phyloP scores from a whole-genome alignment of 2,113 vertebrate genomes.

The Hydropotes inermis region DNA sequence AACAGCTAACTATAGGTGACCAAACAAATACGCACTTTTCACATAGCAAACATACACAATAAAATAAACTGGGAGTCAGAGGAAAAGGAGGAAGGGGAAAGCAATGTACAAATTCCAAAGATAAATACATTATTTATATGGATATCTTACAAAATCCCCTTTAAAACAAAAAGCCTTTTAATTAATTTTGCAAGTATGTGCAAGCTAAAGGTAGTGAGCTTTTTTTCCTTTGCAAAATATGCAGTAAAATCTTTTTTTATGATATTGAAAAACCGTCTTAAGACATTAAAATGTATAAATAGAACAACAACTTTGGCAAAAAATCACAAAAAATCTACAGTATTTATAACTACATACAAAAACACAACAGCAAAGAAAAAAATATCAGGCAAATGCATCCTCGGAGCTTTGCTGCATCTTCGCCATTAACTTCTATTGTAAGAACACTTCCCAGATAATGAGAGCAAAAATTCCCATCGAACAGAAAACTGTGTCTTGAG shows the following conservation, averaged over 20 bases:
- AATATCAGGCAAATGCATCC: slow-evolving; percentile 86
- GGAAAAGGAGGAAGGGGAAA: slow-evolving; percentile 75
- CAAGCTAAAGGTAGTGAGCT: slow-evolving; percentile 91
- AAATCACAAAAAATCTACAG: slow-evolving; percentile 90
- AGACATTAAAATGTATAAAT: slow-evolving; percentile 97
- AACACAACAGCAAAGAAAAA: slow-evolving; percentile 92
- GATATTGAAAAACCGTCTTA: slow-evolving; percentile 93
- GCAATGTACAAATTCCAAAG: slow-evolving; percentile 97
- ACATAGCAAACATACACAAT: slow-evolving; percentile 94
- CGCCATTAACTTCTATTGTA: slow-evolving; percentile 80
- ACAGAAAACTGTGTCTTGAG: slow-evolving; percentile 76
- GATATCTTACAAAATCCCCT: slow-evolving; percentile 95
- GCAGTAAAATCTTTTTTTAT: slow-evolving; percentile 88
- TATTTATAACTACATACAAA: slow-evolving; percentile 94
- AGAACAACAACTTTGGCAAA: slow-evolving; percentile 96
- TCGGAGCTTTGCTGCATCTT: slow-evolving; percentile 85
- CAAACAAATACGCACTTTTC: slow-evolving; percentile 91
- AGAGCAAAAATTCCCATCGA: slow-evolving; percentile 82
- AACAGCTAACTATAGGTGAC: slow-evolving; percentile 91
- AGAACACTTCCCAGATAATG: slow-evolving; percentile 89
- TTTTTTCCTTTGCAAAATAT: slow-evolving; percentile 88
- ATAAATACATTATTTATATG: slow-evolving; percentile 99
- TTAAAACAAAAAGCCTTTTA: slow-evolving; percentile 86
- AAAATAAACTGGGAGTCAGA: slow-evolving; percentile 87
- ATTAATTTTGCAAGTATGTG: slow-evolving; percentile 86